phyloP scores from a whole-genome alignment of 1,140 invertebrate species.

The Grapholita molesta region DNA sequence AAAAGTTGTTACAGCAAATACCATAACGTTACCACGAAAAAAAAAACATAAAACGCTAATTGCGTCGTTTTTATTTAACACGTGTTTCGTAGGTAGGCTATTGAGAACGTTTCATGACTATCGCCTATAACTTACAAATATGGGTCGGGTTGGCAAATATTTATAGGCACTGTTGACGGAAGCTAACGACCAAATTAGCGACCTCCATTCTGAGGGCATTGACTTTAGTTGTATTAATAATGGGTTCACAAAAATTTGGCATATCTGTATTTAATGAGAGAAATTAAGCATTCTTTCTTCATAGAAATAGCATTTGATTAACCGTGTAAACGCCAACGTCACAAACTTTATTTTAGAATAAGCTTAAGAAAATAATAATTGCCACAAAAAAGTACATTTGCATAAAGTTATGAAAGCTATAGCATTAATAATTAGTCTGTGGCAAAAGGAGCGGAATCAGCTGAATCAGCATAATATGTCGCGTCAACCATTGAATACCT shows the following conservation, averaged over 20 bases:
- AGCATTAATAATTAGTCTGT: too few species aligned
- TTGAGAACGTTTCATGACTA: not conserved
- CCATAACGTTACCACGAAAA: not conserved
- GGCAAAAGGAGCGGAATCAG: too few species aligned
- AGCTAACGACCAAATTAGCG: not conserved
- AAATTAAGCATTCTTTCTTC: not conserved
- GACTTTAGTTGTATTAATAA: not conserved
- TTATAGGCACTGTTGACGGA: constrained; percentile 8
- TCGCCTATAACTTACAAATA: not conserved
- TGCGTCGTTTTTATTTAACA: not conserved
- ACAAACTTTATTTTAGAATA: too few species aligned
- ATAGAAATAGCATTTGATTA: not conserved
- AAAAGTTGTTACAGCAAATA: too few species aligned
- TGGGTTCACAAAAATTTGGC: not conserved
- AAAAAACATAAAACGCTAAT: not conserved
- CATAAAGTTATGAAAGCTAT: too few species aligned
- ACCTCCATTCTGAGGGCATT: not conserved
- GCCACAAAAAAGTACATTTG: too few species aligned
- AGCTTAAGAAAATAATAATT: too few species aligned
- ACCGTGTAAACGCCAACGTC: too few species aligned
- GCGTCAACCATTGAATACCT: too few species aligned
- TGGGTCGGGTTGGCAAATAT: constrained; percentile 5
- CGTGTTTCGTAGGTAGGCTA: not conserved
- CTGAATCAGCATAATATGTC: too few species aligned
- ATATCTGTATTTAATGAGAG: not conserved